Evolutionary conservation across 2,113 vertebrate species (phyloP).

Genomic region (Notothenia coriiceps): DNA sequence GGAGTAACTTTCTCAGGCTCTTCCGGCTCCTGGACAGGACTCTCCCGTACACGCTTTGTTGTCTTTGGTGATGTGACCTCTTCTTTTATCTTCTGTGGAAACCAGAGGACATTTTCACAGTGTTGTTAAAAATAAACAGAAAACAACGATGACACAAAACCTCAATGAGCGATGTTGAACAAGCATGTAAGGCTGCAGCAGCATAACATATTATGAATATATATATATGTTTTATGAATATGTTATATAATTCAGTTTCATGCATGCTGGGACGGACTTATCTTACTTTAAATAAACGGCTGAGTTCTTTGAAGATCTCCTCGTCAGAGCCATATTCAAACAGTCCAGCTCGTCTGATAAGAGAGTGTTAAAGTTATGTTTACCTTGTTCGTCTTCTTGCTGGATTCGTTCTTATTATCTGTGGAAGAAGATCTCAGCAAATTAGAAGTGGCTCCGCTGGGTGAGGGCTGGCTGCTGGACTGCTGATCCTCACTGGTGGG

Average conservation of each 20-base stretch:
- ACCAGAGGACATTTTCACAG: slow-evolving; percentile 20
- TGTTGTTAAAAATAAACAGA: not conserved
- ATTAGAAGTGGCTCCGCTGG: slow-evolving; percentile 76
- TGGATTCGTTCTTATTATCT: slow-evolving; percentile 91
- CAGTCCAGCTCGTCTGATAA: not conserved
- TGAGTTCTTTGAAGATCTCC: not conserved
- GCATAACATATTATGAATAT: too few relatives aligned
- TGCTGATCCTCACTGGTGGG: slow-evolving; percentile 92
- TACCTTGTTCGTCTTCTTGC: slow-evolving; percentile 93
- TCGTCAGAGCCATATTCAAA: not conserved
- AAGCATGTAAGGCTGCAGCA: not conserved
- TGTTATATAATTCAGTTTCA: not conserved
- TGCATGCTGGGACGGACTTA: not conserved
- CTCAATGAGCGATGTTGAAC: not conserved
- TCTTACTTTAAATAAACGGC: not conserved
- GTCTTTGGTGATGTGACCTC: slow-evolving; percentile 91
- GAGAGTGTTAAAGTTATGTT: not conserved
- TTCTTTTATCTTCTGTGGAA: slow-evolving; percentile 91
- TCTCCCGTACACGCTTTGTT: slow-evolving; percentile 93
- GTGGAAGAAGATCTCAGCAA: slow-evolving; percentile 93
- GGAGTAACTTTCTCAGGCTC: slow-evolving; percentile 88
- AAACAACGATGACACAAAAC: not conserved
- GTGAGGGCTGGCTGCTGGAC: slow-evolving; percentile 89
- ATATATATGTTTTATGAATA: too few relatives aligned
- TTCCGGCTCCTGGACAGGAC: slow-evolving; percentile 88